Percentiles rank a stretch among this genome's conserved stretches.
These are phyloP conservation scores for Decapterus maruadsi DNA, from an alignment of 2,797 vertebrate species.

Conservation along the genomic window DNA sequence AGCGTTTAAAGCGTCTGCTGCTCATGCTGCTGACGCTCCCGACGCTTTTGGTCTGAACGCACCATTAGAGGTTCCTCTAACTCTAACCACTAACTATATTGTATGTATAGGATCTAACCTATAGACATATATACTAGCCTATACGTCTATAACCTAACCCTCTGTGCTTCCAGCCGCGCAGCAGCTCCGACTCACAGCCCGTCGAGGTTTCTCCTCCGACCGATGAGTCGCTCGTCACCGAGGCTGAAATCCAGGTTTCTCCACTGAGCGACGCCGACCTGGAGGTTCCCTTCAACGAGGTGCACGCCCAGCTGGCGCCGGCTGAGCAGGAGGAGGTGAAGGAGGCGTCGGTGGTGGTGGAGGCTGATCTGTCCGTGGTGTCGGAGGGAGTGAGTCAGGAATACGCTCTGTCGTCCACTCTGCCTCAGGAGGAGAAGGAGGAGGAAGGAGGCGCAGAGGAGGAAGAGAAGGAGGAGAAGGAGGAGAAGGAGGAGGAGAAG, in stretches of 20 bases:
- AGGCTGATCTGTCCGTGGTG: slow-evolving; percentile 38
- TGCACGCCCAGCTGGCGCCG: slow-evolving; percentile 82
- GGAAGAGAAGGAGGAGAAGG: slow-evolving; percentile 2
- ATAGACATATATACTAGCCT: no score
- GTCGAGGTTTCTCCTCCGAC: slow-evolving; percentile 40
- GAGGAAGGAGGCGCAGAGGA: slow-evolving; percentile 20
- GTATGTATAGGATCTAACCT: no score
- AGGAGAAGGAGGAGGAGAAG: slow-evolving; percentile 5
- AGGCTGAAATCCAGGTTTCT: slow-evolving; percentile 79
- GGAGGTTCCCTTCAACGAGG: slow-evolving; percentile 80
- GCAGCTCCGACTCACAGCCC: slow-evolving; percentile 64
- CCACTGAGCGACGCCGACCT: slow-evolving; percentile 67
- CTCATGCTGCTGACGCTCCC: no score
- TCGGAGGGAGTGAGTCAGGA: slow-evolving; percentile 65
- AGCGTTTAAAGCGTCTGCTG: no score
- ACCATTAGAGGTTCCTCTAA: no score
- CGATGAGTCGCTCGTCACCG: slow-evolving; percentile 7
- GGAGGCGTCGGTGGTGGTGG: slow-evolving; percentile 23
- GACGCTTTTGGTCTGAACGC: no score
- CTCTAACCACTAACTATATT: no score
- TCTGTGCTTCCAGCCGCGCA: slow-evolving; percentile 65
- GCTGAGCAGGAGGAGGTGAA: slow-evolving; percentile 72
- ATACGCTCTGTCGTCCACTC: slow-evolving; percentile 73
- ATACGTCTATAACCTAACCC: no score
- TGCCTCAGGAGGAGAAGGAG: slow-evolving; percentile 57